Conservation (phyloP, 2,797 vertebrate species). For the Phaenicophaeus curvirostris region DNA sequence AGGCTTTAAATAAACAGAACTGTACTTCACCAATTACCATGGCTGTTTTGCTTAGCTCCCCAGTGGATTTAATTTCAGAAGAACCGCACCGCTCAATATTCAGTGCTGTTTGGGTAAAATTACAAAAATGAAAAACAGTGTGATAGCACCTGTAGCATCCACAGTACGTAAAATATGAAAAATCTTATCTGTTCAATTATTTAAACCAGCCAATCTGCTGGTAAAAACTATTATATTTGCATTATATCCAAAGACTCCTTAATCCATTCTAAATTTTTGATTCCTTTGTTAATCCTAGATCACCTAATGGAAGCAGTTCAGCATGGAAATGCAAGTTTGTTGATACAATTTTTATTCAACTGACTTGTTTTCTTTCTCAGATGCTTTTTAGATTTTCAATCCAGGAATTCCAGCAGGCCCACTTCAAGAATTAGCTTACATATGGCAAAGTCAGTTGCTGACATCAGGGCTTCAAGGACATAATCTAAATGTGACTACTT, state of each 20-base stretch:
- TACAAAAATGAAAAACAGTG: conserved; percentile 23
- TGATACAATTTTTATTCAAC: neutral
- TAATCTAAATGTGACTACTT: conserved; percentile 1
- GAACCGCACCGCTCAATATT: neutral
- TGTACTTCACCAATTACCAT: conserved; percentile 38
- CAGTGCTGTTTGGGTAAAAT: conserved; percentile 15
- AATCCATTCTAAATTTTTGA: conserved; percentile 27
- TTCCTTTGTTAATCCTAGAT: conserved; percentile 42
- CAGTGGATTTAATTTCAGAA: conserved; percentile 18
- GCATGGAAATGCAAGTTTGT: neutral
- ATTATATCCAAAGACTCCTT: conserved; percentile 13
- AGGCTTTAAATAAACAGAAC: conserved; percentile 55
- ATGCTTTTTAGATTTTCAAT: neutral
- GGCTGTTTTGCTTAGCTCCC: conserved; percentile 28
- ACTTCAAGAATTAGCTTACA: neutral
- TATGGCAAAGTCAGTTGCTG: neutral
- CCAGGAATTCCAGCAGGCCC: neutral
- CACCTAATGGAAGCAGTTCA: conserved; percentile 19
- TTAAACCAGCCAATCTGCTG: neutral
- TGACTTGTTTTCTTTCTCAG: neutral
- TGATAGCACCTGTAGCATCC: conserved; percentile 8
- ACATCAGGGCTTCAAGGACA: conserved; percentile 1
- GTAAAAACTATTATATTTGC: neutral
- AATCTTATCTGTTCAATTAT: conserved; percentile 11
- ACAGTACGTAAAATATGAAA: neutral